phyloP scores from a whole-genome alignment of 1,140 invertebrate genomes.

The Brachionus koreanus region DNA sequence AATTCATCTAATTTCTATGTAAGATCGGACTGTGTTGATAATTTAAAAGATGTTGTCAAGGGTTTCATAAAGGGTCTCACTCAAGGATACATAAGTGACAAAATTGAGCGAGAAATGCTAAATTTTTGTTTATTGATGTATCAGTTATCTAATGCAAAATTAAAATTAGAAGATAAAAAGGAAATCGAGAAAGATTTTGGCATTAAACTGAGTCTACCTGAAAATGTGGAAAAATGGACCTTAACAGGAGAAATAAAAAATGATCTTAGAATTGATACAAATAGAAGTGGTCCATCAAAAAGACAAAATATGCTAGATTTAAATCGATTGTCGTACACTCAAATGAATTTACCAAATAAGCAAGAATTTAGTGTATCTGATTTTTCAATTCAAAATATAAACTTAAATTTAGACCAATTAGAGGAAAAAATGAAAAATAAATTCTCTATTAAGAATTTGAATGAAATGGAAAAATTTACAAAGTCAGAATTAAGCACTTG shows the following conservation, averaged over 20 bases:
- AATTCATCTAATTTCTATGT: conserved; percentile 7
- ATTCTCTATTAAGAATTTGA: not conserved
- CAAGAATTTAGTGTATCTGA: not conserved
- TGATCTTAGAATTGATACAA: not conserved
- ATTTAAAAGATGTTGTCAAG: conserved; percentile 4
- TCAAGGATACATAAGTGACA: not conserved
- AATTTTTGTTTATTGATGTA: conserved; percentile 22
- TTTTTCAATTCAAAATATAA: not conserved
- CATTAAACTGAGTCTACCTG: not conserved
- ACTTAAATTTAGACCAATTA: not conserved
- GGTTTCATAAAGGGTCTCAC: not conserved
- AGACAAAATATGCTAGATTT: not conserved
- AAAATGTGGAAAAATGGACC: not conserved
- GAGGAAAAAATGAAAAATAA: conserved; percentile 30
- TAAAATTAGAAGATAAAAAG: not conserved
- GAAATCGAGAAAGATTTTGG: conserved; percentile 23
- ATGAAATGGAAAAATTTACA: not conserved
- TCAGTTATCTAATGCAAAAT: not conserved
- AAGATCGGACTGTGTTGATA: not conserved
- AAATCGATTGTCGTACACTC: not conserved
- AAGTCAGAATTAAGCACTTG: not conserved
- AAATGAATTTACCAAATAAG: not conserved
- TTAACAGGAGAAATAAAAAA: not conserved
- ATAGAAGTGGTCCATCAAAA: not conserved
- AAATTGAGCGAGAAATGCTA: not conserved